Evolutionary conservation across 2,113 vertebrate species (phyloP).

Genomic region (Pterophyllum scalare): DNA sequence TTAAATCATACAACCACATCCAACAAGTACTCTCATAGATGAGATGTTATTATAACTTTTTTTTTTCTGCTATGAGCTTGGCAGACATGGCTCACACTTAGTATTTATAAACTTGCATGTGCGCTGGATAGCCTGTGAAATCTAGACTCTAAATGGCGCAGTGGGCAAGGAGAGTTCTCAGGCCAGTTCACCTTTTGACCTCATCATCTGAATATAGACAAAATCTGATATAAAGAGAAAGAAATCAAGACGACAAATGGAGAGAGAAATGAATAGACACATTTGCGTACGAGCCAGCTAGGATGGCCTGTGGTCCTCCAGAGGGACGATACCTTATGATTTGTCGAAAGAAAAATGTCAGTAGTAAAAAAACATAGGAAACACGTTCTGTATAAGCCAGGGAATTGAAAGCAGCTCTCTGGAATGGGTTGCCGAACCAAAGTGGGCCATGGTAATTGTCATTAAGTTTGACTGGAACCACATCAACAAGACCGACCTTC

Average conservation of each 20-base stretch:
- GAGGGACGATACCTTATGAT: conserved; percentile 55
- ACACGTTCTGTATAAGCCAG: conserved; percentile 37
- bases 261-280: conserved; percentile 18
- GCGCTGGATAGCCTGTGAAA: conserved; percentile 66
- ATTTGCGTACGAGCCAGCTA: conserved; percentile 25
- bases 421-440: too few relatives aligned
- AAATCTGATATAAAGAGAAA: conserved; percentile 22
- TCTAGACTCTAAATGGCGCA: conserved; percentile 38
- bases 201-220: too few relatives aligned
- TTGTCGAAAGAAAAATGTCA: conserved; percentile 57
- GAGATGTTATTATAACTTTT: conserved; percentile 75
- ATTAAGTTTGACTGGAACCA: too few relatives aligned
- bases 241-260: conserved; percentile 15
- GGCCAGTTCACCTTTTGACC: conserved; percentile 31
- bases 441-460: too few relatives aligned
- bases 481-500: conserved; percentile 51
- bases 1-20: conserved; percentile 79
- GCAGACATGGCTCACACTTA: conserved; percentile 35
- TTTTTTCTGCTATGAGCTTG: conserved; percentile 60
- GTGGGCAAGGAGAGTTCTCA: conserved; percentile 30
- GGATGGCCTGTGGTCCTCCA: conserved; percentile 32
- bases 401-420: conserved; percentile 59
- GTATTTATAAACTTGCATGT: conserved; percentile 65
- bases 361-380: conserved; percentile 77
- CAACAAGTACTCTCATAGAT: conserved; percentile 65